Percentiles rank a stretch among this genome's conserved stretches.
Evolutionary conservation across 2,888 invertebrate genomes (phyloP).

Genomic region (Orchestes rusci): DNA sequence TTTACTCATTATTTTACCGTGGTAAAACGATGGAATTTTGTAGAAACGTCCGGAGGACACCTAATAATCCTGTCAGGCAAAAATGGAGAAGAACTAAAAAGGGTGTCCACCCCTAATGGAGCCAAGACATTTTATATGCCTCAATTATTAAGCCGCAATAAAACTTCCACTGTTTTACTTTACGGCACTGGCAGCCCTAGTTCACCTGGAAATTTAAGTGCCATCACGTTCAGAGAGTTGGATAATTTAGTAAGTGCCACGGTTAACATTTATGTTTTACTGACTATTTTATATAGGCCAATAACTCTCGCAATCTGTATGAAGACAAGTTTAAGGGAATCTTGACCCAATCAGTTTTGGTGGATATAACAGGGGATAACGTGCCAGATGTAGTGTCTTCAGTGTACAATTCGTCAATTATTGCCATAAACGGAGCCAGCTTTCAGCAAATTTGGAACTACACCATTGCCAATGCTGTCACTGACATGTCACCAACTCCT

Average conservation of each 20-base stretch:
- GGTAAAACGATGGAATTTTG: no score
- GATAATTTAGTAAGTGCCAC: slow-evolving; percentile 46
- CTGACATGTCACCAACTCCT: slow-evolving; percentile 68
- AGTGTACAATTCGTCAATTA: slow-evolving; percentile 62
- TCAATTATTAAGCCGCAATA: slow-evolving; percentile 53
- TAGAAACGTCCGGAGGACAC: slow-evolving; percentile 47
- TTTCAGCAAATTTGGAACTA: slow-evolving; percentile 67
- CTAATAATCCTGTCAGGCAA: slow-evolving; percentile 64
- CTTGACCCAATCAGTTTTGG: slow-evolving; percentile 58
- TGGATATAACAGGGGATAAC: slow-evolving; percentile 65
- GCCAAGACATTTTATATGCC: slow-evolving; percentile 68
- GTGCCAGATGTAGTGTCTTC: slow-evolving; percentile 66
- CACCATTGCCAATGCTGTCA: slow-evolving; percentile 54
- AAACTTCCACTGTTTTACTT: slow-evolving; percentile 57
- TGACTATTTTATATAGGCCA: slow-evolving; percentile 21
- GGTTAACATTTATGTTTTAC: neutral
- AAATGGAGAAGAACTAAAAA: slow-evolving; percentile 56
- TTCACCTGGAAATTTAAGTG: slow-evolving; percentile 63
- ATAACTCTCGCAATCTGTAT: slow-evolving; percentile 41
- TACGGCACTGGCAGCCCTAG: slow-evolving; percentile 70
- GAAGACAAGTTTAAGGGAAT: slow-evolving; percentile 58
- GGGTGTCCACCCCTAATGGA: slow-evolving; percentile 55
- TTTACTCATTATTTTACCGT: neutral
- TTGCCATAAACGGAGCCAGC: slow-evolving; percentile 64
- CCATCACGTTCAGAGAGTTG: slow-evolving; percentile 51